A percentile compares a stretch with the other conserved stretches of the same genome.
Evolutionary conservation across 2,797 vertebrate species (phyloP).

Genomic region (Glossophaga mutica): DNA sequence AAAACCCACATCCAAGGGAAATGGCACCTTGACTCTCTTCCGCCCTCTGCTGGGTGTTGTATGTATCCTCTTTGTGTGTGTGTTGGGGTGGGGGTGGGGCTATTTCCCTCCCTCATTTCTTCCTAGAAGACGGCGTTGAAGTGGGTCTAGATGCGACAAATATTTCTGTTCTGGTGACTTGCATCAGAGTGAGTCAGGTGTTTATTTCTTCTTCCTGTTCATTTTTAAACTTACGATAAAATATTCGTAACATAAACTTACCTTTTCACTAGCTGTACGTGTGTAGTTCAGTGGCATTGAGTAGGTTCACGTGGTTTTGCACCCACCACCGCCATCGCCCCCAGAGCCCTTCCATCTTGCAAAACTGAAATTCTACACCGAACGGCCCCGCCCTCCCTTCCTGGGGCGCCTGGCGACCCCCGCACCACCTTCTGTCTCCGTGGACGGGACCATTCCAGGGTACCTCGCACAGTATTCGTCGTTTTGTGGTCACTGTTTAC

Average conservation of each 20-base stretch:
- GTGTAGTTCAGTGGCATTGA: background rate
- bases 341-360: background rate
- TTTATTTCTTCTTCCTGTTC: background rate
- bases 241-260: background rate
- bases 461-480: background rate
- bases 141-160: no score
- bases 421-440: background rate
- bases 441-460: background rate
- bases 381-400: accelerated
- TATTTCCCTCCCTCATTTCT: background rate
- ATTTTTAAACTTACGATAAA: background rate
- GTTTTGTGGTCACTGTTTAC: background rate
- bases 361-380: background rate
- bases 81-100: no score
- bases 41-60: background rate
- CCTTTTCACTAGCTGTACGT: background rate
- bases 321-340: background rate
- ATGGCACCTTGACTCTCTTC: background rate
- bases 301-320: background rate
- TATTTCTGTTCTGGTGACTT: background rate
- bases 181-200: background rate
- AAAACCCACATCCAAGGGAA: background rate
- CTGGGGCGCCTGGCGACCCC: background rate
- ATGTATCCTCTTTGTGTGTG: background rate
- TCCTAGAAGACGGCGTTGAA: background rate